Conservation (phyloP, 2,113 vertebrate species). For the Isurus oxyrinchus region DNA sequence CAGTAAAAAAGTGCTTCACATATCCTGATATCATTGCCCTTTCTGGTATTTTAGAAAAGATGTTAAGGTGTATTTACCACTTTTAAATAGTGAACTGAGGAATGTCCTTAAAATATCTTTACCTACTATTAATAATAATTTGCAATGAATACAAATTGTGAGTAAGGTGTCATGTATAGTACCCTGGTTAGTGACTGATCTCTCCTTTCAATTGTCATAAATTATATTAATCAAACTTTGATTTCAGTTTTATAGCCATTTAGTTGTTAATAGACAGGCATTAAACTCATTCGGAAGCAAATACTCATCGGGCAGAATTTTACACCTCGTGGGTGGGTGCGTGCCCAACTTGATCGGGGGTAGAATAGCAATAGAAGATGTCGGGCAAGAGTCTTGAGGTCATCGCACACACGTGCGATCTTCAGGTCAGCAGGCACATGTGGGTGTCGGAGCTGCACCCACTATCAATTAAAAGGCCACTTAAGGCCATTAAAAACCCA, state of each 20-base stretch:
- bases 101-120: neutral
- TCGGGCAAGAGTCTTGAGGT: no score
- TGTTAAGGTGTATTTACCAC: neutral
- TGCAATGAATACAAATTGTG: neutral
- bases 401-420: no score
- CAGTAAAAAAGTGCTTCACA: neutral
- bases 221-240: neutral
- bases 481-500: no score
- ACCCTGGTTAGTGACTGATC: neutral
- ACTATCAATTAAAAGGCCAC: no score
- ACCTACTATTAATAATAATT: neutral
- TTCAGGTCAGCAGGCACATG: no score
- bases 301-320: no score
- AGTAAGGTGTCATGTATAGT: neutral
- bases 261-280: neutral
- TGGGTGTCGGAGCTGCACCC: no score
- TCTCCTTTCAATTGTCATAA: neutral
- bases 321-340: no score
- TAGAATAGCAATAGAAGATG: no score
- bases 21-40: neutral
- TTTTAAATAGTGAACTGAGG: neutral
- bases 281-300: neutral
- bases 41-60: neutral
- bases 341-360: no score
- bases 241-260: neutral